Conservation (phyloP, 2,888 invertebrate genomes). For the Acleris sparsana region DNA sequence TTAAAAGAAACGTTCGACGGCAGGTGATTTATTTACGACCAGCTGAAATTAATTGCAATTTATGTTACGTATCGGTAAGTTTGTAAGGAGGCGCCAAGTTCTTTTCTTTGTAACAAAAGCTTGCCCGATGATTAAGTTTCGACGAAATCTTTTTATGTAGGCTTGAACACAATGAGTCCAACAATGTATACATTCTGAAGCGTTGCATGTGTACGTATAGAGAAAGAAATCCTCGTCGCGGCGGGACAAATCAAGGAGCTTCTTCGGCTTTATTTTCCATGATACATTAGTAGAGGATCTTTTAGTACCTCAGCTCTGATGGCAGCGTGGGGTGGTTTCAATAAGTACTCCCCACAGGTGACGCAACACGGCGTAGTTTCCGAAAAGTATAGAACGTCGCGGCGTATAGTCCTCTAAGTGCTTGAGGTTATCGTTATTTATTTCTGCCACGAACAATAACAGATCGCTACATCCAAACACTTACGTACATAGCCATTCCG, state of each 20-base stretch:
- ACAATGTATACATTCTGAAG: constrained; percentile 32
- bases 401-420: constrained; percentile 18
- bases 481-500: constrained; percentile 16
- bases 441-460: constrained; percentile 9
- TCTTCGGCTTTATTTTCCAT: constrained; percentile 63
- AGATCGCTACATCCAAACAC: constrained; percentile 17
- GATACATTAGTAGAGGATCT: constrained; percentile 60
- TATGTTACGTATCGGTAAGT: constrained; percentile 36
- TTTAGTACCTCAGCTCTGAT: constrained; percentile 58
- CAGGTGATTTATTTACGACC: constrained; percentile 10
- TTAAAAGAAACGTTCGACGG: constrained; percentile 23
- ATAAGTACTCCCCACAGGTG: constrained; percentile 44
- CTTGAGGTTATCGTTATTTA: constrained; percentile 28
- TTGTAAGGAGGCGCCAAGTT: constrained; percentile 44
- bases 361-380: constrained; percentile 44
- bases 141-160: constrained; percentile 48
- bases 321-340: constrained; percentile 51
- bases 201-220: constrained; percentile 42
- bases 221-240: constrained; percentile 56
- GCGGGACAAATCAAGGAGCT: constrained; percentile 63
- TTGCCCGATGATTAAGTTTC: constrained; percentile 45
- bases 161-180: constrained; percentile 57
- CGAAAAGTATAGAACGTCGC: constrained; percentile 15
- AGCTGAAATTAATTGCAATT: constrained; percentile 37
- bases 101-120: constrained; percentile 55